Conservation (phyloP, 2,797 vertebrate species). For the Fistularia commersonii region DNA sequence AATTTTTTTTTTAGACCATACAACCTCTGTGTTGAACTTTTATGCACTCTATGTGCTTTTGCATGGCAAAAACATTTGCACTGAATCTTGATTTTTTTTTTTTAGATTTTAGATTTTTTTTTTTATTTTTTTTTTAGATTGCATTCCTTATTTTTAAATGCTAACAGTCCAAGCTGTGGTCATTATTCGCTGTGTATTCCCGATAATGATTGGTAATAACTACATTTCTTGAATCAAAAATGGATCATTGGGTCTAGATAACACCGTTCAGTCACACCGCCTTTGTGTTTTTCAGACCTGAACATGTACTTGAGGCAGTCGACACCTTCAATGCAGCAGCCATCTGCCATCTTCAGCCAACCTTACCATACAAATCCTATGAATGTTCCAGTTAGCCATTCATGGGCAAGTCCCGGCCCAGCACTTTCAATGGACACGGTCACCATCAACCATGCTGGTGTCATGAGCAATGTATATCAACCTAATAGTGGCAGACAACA, state of each 20-base stretch:
- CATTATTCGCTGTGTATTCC: no score
- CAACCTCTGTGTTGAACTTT: no score
- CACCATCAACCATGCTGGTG: slow-evolving; percentile 42
- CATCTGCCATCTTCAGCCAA: slow-evolving; percentile 35
- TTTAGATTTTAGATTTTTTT: no score
- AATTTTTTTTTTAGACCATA: no score
- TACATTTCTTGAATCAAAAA: no score
- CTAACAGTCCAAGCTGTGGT: no score
- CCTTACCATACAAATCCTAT: slow-evolving; percentile 23
- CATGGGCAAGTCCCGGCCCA: slow-evolving; percentile 58
- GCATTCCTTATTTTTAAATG: no score
- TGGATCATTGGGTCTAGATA: background rate
- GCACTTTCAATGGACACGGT: slow-evolving; percentile 59
- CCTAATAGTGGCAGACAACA: slow-evolving; percentile 40
- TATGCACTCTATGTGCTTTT: no score
- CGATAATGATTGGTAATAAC: no score
- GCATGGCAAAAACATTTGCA: no score
- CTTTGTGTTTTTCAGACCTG: slow-evolving; percentile 58
- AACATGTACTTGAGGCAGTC: slow-evolving; percentile 52
- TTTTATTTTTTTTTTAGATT: no score
- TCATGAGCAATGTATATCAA: slow-evolving; percentile 18
- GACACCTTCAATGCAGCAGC: slow-evolving; percentile 36
- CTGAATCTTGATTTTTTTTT: no score
- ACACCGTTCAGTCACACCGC: background rate
- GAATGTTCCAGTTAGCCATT: slow-evolving; percentile 32